Conservation (phyloP, 2,888 invertebrate genomes). For the Aphrophora alni region DNA sequence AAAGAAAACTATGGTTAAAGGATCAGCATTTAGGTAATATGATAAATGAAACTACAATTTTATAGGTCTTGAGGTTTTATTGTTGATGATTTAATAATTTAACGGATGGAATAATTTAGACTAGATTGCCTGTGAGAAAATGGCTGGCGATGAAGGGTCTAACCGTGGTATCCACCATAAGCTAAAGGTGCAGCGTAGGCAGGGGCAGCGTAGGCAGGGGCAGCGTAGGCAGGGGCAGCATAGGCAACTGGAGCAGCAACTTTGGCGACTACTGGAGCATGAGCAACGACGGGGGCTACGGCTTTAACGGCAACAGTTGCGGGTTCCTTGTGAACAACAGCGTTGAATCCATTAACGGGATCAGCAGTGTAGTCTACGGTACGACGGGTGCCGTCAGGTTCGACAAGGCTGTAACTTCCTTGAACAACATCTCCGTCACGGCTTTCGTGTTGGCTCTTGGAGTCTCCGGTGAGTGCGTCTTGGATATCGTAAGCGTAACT, state of each 20-base stretch:
- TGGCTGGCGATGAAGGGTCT: conserved; percentile 42
- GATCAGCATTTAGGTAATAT: too few relatives aligned
- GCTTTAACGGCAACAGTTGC: conserved; percentile 47
- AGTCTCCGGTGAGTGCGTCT: conserved; percentile 51
- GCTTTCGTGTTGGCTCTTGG: conserved; percentile 50
- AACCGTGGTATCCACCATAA: conserved; percentile 48
- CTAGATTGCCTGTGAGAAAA: background rate
- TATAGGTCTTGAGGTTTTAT: background rate
- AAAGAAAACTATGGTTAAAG: too few relatives aligned
- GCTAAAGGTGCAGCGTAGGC: too few relatives aligned
- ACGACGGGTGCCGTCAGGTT: conserved; percentile 49
- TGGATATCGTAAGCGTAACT: conserved; percentile 51
- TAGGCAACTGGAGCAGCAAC: conserved; percentile 46
- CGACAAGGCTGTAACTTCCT: conserved; percentile 49
- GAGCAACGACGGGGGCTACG: conserved; percentile 47
- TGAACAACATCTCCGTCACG: conserved; percentile 50
- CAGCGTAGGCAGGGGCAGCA: conserved; percentile 43
- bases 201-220: too few relatives aligned
- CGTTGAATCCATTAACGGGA: conserved; percentile 53
- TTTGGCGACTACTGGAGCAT: conserved; percentile 40
- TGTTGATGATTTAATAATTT: conserved; percentile 3
- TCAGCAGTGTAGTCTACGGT: conserved; percentile 53
- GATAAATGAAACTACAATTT: background rate
- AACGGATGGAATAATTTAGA: background rate
- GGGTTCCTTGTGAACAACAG: conserved; percentile 51